Base-by-base conservation (phyloP, 2,113 vertebrate genomes). In the Daboia siamensis region DNA sequence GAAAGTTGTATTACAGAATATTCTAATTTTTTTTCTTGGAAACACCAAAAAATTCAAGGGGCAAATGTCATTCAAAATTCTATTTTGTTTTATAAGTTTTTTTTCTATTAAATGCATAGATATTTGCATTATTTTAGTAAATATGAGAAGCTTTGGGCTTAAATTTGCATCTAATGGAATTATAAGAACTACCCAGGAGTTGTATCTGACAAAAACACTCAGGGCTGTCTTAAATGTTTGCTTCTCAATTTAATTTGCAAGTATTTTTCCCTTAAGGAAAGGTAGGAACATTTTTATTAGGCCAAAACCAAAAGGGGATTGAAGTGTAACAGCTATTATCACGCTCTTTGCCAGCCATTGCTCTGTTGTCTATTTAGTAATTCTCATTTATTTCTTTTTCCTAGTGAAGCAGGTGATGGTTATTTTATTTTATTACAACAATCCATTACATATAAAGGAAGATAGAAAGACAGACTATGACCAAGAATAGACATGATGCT, bases 391-490 rank as follows among this genome's bases (percentile, higher is more conserved):
- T 97, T 96, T 94, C 95, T 97, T 96, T 94, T 93, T 96, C 94
- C 94, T 97, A 97, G 97, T 96, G 95, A 95, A 97, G 92, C 90
- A 94, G 88, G 95, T 96, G 96, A 96, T 97, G 95, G 90, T 96
- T 95, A 94, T 97, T 97, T 96, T 96, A 96, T 97, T 97, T 97
- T 93, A 94, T 95, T 90, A 94, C 95, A 91, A 97, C 96, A 94
- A 96, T 93, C 93, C 96, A 92, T 95, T 96, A 94, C 93, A 93
- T 90, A 93, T 94, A 95, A 94, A 94, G 90, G 94, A 93, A 94
- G 90, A 92, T 48, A 94, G 93, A 93, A 85, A 93, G 94, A 91
- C 94, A 86, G 88, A 91, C 93, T 0, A 0, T 94, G 95, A 93
- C 92, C 69, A 51, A 7, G 64, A 94, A 94, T 57, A 92, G 92